Evolutionary conservation across 2,888 invertebrate species (phyloP).

Genomic region (Cephus nigrinus): DNA sequence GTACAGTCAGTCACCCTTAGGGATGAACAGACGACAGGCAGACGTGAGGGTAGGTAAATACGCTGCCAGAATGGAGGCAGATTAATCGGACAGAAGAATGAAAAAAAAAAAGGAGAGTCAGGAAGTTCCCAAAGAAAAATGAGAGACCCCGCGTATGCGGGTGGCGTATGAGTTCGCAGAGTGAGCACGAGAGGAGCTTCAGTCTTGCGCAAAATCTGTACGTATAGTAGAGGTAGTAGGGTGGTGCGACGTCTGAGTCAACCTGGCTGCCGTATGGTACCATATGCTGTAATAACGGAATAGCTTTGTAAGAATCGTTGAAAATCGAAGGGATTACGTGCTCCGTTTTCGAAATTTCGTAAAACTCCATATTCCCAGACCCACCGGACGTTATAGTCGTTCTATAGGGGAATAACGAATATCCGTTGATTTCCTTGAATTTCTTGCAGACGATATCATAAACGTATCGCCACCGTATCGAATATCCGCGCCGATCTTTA

Average conservation of each 20-base stretch:
- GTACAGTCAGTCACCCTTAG: background rate
- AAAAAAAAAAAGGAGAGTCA: background rate
- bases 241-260: background rate
- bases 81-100: background rate
- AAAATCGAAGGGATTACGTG: slow-evolving; percentile 17
- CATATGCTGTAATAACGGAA: slow-evolving; percentile 15
- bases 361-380: background rate
- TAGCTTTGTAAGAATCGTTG: slow-evolving; percentile 13
- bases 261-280: slow-evolving; percentile 8
- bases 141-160: background rate
- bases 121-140: background rate
- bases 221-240: background rate
- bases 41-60: background rate
- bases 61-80: background rate
- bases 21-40: background rate
- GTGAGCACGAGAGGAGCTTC: background rate
- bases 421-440: background rate
- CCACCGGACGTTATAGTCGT: background rate
- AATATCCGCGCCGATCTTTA: background rate
- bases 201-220: background rate
- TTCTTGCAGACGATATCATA: background rate
- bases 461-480: background rate
- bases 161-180: background rate
- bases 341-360: slow-evolving; percentile 18
- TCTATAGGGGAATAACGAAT: background rate